Conservation (phyloP, 1,140 invertebrate species). For the Phymastichus coffea region DNA sequence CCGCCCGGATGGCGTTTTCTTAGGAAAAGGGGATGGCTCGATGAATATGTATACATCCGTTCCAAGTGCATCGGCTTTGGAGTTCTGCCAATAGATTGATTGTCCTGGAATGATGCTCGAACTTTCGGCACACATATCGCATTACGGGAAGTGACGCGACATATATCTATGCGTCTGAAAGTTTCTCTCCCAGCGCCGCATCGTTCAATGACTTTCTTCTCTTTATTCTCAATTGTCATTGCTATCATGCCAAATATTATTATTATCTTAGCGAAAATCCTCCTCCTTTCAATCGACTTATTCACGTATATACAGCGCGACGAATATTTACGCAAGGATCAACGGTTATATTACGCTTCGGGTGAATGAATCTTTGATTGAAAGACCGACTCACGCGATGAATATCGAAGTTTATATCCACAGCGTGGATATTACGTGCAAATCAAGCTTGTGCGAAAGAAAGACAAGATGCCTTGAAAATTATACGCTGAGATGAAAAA, state of each 20-base stretch:
- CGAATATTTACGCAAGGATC: neutral
- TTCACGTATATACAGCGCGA: neutral
- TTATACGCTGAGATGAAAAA: no score
- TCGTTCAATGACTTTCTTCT: neutral
- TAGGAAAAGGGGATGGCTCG: no score
- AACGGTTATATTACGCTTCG: neutral
- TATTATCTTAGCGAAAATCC: constrained; percentile 15
- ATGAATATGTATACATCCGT: constrained; percentile 48
- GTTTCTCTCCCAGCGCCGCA: no score
- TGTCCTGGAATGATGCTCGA: constrained; percentile 51
- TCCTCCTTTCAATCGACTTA: neutral
- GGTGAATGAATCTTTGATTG: no score
- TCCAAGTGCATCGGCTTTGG: constrained; percentile 51
- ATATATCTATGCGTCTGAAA: no score
- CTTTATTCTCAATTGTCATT: neutral
- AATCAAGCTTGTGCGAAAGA: no score
- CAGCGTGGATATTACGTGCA: no score
- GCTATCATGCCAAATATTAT: constrained; percentile 15
- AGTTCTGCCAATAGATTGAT: constrained; percentile 54
- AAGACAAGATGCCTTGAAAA: no score
- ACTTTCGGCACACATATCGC: constrained; percentile 46
- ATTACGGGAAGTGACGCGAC: constrained; percentile 50
- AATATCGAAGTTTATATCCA: no score
- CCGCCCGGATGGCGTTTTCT: constrained; percentile 26
- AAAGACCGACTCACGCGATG: no score